A percentile compares a stretch with the other conserved stretches of the same genome.
Evolutionary conservation across 2,797 vertebrate species (phyloP).

Genomic region (Pelodytes ibericus): DNA sequence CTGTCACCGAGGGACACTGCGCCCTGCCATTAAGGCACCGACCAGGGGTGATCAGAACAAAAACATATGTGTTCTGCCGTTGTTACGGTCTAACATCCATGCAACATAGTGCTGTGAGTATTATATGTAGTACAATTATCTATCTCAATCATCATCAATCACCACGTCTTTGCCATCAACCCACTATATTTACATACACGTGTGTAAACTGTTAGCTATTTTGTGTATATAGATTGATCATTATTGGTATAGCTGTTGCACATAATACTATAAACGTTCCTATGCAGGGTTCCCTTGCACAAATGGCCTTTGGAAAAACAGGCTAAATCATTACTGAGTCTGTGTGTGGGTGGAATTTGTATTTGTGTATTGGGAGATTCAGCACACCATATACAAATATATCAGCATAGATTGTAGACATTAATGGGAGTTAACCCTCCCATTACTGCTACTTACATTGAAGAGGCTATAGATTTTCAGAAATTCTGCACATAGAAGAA

Average conservation of each 20-base stretch:
- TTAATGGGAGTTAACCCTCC: background rate
- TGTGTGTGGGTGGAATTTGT: background rate
- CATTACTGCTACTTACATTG: background rate
- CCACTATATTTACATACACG: too few relatives aligned
- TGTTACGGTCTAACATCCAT: background rate
- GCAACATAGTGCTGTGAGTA: background rate
- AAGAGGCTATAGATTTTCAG: background rate
- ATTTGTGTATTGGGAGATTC: conserved; percentile 24
- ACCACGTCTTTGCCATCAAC: too few relatives aligned
- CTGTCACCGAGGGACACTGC: background rate
- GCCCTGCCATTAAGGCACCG: background rate
- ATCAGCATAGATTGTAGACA: background rate
- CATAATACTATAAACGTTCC: background rate
- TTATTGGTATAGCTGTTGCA: background rate
- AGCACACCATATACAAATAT: background rate
- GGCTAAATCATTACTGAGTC: background rate
- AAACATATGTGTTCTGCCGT: background rate
- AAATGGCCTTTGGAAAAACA: conserved; percentile 10
- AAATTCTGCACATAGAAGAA: too few relatives aligned
- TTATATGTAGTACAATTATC: background rate
- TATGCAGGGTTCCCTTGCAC: conserved; percentile 5
- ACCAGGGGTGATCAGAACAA: background rate
- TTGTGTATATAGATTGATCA: background rate
- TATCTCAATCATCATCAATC: background rate
- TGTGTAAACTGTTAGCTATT: too few relatives aligned